Conservation (phyloP, 1,140 invertebrate genomes). For the Dendrolimus kikuchii region DNA sequence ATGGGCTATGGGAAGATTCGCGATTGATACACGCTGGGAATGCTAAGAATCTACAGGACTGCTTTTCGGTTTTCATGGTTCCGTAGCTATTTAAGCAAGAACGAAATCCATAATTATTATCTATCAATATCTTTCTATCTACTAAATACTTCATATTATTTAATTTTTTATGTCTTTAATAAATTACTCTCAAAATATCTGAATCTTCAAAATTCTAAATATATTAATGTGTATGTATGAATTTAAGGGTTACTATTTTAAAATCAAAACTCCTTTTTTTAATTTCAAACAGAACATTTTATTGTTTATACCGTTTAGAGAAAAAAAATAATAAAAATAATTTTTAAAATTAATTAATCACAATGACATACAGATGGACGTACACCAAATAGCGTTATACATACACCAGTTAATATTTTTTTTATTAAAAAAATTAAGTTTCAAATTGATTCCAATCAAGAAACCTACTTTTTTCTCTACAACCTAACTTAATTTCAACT, state of each 20-base stretch:
- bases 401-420: conserved; percentile 2
- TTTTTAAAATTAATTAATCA: conserved; percentile 33
- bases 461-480: conserved; percentile 43
- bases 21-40: too few species aligned
- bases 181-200: too few species aligned
- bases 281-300: conserved; percentile 72
- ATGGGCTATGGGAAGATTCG: conserved; percentile 2
- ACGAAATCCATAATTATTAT: too few species aligned
- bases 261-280: conserved; percentile 15
- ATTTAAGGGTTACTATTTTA: too few species aligned
- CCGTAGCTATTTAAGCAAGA: too few species aligned
- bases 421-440: conserved; percentile 54
- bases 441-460: conserved; percentile 24
- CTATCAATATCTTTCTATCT: too few species aligned
- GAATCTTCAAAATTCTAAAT: too few species aligned
- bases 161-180: too few species aligned
- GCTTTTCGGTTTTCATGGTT: too few species aligned
- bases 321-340: conserved; percentile 35
- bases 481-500: conserved; percentile 63
- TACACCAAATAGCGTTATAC: conserved; percentile 40
- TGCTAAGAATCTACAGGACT: too few species aligned
- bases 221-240: too few species aligned
- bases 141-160: too few species aligned
- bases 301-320: conserved; percentile 68
- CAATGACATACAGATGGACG: conserved; percentile 69